Base-by-base conservation (phyloP, 1,140 invertebrate species). In the Neodiprion fabricii region DNA sequence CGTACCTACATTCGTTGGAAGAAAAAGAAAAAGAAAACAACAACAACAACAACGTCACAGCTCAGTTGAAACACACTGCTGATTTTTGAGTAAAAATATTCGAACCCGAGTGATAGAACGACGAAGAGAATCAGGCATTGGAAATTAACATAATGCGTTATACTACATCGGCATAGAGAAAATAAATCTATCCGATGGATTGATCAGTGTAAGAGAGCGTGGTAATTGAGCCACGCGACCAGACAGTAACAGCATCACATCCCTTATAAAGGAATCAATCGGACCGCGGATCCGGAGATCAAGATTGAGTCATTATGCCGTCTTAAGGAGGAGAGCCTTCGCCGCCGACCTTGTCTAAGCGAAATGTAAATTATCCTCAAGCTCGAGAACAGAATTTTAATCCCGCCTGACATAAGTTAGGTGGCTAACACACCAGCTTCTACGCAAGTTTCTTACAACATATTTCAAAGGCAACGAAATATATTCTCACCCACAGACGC, bases 251-350 rank as follows among this genome's bases (percentile, higher is more conserved):
- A 40, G 28, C 7, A 17, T 61, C 11, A 17, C 5, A 9, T 61
- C 53, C 53, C 53, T 61, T 61, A 61, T 61, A 61, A 61, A 61
- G 50, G 53, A 61, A 9, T 61, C 53, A 8, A 61, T 61, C 53
- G n/a, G 53, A 61, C 53, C 11, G 53, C 11, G 53, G 4, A 61
- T 61, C 53, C 11, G 4, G 53, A 40, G 28, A 61, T 61, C 53
- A 17, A 61, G 53, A 61, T 61, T 61, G 53, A 61, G 53, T 61
- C 53, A 61, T 61, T 61, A 61, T 14, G 53, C 53, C 11, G 53
- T 61, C 53, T 61, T 61, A 61, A 61, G n/a, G 53, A 61, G n/a
- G 0, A 17, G 28, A 61, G 53, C 53, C 53, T 61, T 61, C 11
- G n/a, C 53, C 53, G 53, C 53, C 28, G 53, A 61, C 53, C 53